These are phyloP conservation scores for Malacoctenus gilli DNA, from an alignment of 2,797 vertebrate species.

Conservation along the genomic window DNA sequence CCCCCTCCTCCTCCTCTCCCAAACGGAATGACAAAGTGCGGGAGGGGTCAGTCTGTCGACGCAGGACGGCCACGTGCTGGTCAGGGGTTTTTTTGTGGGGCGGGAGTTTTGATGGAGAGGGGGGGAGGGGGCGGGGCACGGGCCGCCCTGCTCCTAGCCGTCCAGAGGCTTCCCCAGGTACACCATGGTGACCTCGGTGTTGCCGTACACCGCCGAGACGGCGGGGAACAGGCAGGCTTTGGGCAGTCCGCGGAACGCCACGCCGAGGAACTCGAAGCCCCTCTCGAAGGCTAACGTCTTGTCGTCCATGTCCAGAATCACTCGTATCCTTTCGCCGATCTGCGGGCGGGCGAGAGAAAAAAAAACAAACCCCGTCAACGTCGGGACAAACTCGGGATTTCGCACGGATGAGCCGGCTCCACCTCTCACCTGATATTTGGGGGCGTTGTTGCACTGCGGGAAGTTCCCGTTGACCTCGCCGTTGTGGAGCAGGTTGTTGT, in stretches of 20 bases:
- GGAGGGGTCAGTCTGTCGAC: too few relatives aligned
- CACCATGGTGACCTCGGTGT: conserved; percentile 99
- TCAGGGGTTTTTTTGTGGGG: too few relatives aligned
- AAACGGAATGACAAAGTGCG: too few relatives aligned
- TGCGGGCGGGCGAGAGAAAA: conserved; percentile 70
- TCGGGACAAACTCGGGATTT: too few relatives aligned
- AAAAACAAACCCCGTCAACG: too few relatives aligned
- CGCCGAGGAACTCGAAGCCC: conserved; percentile 96
- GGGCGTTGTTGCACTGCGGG: conserved; percentile 98
- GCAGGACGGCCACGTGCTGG: too few relatives aligned
- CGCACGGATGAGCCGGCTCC: too few relatives aligned
- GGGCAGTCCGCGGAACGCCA: conserved; percentile 97
- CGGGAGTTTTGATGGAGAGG: conserved; percentile 26
- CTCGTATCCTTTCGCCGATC: conserved; percentile 99
- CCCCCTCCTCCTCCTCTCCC: too few relatives aligned
- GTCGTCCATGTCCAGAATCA: conserved; percentile 99
- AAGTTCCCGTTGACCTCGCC: conserved; percentile 99
- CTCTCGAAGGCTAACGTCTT: conserved; percentile 98
- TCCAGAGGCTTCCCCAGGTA: conserved; percentile 98
- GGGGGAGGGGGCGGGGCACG: too few relatives aligned
- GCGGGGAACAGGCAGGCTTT: conserved; percentile 96
- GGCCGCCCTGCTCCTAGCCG: conserved; percentile 80
- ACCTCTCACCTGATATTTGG: conserved; percentile 99
- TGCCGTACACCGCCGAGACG: conserved; percentile 97
- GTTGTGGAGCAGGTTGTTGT: conserved; percentile 98